These are phyloP conservation scores for Regulus satrapa DNA, from an alignment of 2,113 vertebrate genomes.

Conservation along the genomic window DNA sequence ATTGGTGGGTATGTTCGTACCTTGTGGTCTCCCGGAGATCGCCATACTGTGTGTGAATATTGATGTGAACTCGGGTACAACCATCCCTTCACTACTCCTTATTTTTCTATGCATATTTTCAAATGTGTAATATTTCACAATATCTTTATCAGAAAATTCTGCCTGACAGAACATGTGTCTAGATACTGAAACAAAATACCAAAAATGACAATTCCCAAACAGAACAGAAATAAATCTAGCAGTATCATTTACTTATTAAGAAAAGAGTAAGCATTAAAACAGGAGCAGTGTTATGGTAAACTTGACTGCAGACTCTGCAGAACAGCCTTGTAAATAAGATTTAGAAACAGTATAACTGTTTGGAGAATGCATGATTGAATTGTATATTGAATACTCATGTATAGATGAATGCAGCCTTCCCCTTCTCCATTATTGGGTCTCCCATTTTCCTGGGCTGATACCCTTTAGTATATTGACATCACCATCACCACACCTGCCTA, in stretches of 20 bases:
- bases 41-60: background rate
- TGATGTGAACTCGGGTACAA: background rate
- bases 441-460: background rate
- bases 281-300: background rate
- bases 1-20: background rate
- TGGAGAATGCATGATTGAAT: background rate
- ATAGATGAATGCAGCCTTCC: background rate
- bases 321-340: background rate
- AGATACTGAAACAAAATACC: background rate
- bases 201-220: background rate
- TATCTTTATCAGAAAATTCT: background rate
- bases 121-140: background rate
- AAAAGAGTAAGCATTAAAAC: background rate
- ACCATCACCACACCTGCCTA: background rate
- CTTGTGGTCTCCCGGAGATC: background rate
- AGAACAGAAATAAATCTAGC: background rate
- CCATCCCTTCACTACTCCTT: background rate
- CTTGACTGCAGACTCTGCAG: background rate
- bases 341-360: background rate
- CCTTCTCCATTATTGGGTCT: background rate
- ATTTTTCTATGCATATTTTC: background rate
- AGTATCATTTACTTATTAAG: background rate
- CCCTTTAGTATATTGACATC: background rate
- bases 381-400: background rate
- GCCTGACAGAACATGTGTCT: background rate